Evolutionary conservation across 2,888 invertebrate genomes (phyloP).

Genomic region (Cyrtodaria siliqua): DNA sequence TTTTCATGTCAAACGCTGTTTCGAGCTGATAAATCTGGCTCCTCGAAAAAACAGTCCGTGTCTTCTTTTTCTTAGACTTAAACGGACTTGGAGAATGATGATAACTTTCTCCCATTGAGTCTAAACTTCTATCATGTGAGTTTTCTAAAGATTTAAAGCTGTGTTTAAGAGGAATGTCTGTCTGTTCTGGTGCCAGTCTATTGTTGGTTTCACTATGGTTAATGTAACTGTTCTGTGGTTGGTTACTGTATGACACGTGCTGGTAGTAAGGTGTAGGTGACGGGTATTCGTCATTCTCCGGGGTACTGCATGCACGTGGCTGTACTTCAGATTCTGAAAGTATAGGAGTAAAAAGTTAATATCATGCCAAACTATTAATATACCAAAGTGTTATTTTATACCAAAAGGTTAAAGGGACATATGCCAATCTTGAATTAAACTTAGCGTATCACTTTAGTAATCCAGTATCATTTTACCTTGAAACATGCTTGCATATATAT

Average conservation of each 20-base stretch:
- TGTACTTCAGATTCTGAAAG: slow-evolving; percentile 38
- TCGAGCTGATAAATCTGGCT: slow-evolving; percentile 63
- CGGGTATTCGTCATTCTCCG: slow-evolving; percentile 52
- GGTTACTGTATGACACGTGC: not conserved
- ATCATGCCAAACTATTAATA: too few species aligned
- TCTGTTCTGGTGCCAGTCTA: slow-evolving; percentile 12
- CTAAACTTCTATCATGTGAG: slow-evolving; percentile 56
- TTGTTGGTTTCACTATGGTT: not conserved
- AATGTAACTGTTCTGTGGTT: not conserved
- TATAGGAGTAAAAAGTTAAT: not conserved
- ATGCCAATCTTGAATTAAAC: too few species aligned
- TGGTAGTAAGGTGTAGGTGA: slow-evolving; percentile 41
- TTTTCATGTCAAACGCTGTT: slow-evolving; percentile 59
- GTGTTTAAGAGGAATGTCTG: slow-evolving; percentile 10
- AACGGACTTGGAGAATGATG: slow-evolving; percentile 60
- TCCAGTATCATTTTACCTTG: too few species aligned
- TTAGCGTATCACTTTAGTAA: too few species aligned
- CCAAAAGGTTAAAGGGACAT: too few species aligned
- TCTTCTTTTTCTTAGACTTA: slow-evolving; percentile 58
- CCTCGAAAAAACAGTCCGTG: slow-evolving; percentile 62
- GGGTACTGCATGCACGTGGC: slow-evolving; percentile 60
- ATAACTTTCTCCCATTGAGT: slow-evolving; percentile 60
- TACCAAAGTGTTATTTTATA: too few species aligned
- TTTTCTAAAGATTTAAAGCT: slow-evolving; percentile 22
- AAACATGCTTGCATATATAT: too few species aligned